A percentile compares a stretch with the other conserved stretches of the same genome.
Conservation (phyloP, 2,888 invertebrate genomes). For the Junonia oenone region DNA sequence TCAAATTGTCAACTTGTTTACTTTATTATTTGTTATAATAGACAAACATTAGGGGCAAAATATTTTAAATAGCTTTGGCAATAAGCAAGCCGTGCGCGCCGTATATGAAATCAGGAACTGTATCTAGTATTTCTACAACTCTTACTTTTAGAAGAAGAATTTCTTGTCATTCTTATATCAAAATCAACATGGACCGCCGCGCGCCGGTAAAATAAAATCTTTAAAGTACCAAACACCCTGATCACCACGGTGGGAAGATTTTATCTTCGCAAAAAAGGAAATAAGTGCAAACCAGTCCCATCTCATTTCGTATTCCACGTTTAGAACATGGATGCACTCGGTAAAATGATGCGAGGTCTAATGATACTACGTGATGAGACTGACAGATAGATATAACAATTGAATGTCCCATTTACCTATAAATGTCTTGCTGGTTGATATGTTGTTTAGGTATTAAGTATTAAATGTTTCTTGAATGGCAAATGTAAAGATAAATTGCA, state of each 20-base stretch:
- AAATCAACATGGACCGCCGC: too few species aligned
- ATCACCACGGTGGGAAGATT: background rate
- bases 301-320: slow-evolving; percentile 17
- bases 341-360: slow-evolving; percentile 17
- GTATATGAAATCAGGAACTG: too few species aligned
- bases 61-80: too few species aligned
- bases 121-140: too few species aligned
- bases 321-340: slow-evolving; percentile 13
- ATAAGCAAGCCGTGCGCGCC: too few species aligned
- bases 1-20: too few species aligned
- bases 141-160: too few species aligned
- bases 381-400: slow-evolving; percentile 7
- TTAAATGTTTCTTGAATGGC: background rate
- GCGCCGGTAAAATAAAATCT: background rate
- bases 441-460: background rate
- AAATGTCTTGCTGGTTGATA: background rate
- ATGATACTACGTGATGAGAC: slow-evolving; percentile 20
- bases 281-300: background rate
- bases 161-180: too few species aligned
- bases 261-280: slow-evolving; percentile 2
- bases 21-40: too few species aligned
- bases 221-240: background rate
- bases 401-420: background rate
- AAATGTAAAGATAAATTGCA: slow-evolving; percentile 31
- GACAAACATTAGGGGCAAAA: too few species aligned